phyloP scores from a whole-genome alignment of 2,113 vertebrate genomes.

The Thamnaconus septentrionalis region DNA sequence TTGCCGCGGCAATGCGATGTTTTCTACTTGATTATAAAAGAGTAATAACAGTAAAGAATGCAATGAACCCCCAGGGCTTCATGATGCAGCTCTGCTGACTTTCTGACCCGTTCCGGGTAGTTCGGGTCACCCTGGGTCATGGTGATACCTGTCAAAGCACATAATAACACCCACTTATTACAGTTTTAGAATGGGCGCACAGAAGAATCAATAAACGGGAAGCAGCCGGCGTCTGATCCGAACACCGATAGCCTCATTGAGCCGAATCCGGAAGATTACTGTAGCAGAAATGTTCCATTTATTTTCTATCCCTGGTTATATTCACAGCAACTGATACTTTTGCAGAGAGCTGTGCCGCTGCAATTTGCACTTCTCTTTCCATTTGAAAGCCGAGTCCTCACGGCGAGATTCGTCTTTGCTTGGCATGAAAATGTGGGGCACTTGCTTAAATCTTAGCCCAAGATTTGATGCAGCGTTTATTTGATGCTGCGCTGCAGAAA shows the following conservation, averaged over 20 bases:
- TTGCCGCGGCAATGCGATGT: too few species aligned
- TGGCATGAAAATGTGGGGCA: slow-evolving; percentile 1
- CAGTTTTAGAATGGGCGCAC: slow-evolving; percentile 15
- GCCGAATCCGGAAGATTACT: slow-evolving; percentile 4
- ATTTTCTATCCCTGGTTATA: slow-evolving; percentile 2
- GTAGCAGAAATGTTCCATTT: slow-evolving; percentile 6
- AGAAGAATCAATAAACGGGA: slow-evolving; percentile 32
- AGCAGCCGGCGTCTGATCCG: slow-evolving; percentile 20
- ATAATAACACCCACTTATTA: slow-evolving; percentile 45
- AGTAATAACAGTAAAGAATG: too few species aligned
- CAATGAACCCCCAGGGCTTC: too few species aligned
- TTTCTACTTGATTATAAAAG: too few species aligned
- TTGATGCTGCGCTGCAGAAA: slow-evolving; percentile 22
- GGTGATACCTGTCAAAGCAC: slow-evolving; percentile 22
- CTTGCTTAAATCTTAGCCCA: slow-evolving; percentile 4
- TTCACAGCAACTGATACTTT: slow-evolving; percentile 4
- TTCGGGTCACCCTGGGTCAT: not conserved
- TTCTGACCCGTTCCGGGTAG: slow-evolving; percentile 2
- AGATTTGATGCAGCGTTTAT: slow-evolving; percentile 27
- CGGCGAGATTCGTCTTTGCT: not conserved
- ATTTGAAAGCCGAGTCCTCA: slow-evolving; percentile 11
- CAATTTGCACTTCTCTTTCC: slow-evolving; percentile 10
- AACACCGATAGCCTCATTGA: slow-evolving; percentile 15
- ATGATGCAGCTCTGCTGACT: too few species aligned
- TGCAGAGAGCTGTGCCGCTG: not conserved